A percentile compares a stretch with the other conserved stretches of the same genome.
Conservation (phyloP, 1,140 invertebrate species). For the Brachionus rotundiformis region DNA sequence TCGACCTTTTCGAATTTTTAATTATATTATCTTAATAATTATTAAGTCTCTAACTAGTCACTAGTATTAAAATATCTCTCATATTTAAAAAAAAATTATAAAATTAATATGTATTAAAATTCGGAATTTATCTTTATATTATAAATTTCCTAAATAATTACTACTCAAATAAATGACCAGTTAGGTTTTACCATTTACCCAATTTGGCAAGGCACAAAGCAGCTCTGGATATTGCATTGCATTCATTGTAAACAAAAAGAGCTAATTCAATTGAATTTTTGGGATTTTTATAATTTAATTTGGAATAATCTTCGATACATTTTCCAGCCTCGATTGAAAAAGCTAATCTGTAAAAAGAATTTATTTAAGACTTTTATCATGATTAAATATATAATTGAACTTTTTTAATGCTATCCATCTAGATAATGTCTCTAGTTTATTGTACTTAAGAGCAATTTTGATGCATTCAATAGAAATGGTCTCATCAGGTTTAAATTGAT, state of each 20-base stretch:
- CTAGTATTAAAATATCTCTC: too few relatives aligned
- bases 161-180: too few relatives aligned
- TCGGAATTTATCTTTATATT: neutral
- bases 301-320: constrained; percentile 16
- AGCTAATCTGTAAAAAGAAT: constrained; percentile 21
- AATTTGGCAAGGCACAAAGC: neutral
- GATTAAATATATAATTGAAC: constrained; percentile 55
- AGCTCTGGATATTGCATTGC: neutral
- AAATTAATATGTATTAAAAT: too few relatives aligned
- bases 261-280: constrained; percentile 33
- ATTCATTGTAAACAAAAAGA: constrained; percentile 18
- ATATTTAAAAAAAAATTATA: too few relatives aligned
- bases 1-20: neutral
- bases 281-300: neutral
- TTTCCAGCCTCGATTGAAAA: constrained; percentile 28
- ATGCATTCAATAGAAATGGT: constrained; percentile 61
- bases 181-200: neutral
- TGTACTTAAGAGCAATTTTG: constrained; percentile 59
- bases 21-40: too few relatives aligned
- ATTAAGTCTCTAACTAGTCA: too few relatives aligned
- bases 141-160: neutral
- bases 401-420: constrained; percentile 64
- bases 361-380: neutral
- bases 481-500: constrained; percentile 58
- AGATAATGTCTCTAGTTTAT: constrained; percentile 59